Conservation (phyloP, 2,888 invertebrate genomes). For the Isotomurus palustris region DNA sequence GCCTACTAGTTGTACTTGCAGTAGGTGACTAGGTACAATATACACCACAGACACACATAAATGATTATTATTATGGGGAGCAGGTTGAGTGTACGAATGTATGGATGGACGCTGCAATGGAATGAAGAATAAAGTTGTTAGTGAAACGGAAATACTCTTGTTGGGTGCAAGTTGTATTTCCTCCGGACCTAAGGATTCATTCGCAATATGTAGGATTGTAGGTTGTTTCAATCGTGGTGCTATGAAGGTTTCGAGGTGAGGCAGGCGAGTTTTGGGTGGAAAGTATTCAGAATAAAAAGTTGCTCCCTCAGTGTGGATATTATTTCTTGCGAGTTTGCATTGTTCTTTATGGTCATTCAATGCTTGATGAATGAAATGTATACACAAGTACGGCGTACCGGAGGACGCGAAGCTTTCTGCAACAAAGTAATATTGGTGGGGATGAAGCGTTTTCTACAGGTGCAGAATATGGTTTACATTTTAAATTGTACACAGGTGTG, state of each 20-base stretch:
- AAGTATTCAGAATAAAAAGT: slow-evolving; percentile 40
- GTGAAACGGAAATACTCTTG: not conserved
- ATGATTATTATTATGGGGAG: not conserved
- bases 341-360: not conserved
- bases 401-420: slow-evolving; percentile 1
- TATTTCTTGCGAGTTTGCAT: not conserved
- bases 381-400: not conserved
- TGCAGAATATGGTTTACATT: too few species aligned
- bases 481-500: too few species aligned
- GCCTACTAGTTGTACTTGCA: not conserved
- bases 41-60: too few species aligned
- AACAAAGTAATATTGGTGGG: not conserved
- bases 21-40: too few species aligned
- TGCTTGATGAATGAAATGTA: not conserved
- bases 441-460: not conserved
- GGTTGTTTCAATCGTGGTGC: slow-evolving; percentile 35
- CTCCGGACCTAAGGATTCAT: not conserved
- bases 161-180: not conserved
- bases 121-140: not conserved
- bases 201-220: slow-evolving; percentile 40
- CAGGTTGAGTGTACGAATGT: too few species aligned
- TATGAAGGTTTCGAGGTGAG: slow-evolving; percentile 46
- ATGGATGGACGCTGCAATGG: not conserved
- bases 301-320: slow-evolving; percentile 5
- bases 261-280: slow-evolving; percentile 43